Percentiles rank a stretch among this genome's conserved stretches.
These are phyloP conservation scores for Cryptotis parvus DNA, from an alignment of 2,113 vertebrate genomes.

Conservation along the genomic window DNA sequence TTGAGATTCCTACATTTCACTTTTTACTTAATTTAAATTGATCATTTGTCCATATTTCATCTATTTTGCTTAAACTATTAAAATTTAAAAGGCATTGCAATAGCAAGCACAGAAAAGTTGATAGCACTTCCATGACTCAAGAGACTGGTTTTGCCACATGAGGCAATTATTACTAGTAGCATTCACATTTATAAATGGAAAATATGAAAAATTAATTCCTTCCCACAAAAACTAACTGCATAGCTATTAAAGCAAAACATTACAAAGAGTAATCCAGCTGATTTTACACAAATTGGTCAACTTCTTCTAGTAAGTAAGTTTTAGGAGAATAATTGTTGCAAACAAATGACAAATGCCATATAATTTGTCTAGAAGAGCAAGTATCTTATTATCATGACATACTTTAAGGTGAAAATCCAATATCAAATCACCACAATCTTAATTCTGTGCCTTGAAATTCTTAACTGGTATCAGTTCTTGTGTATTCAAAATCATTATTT, in stretches of 20 bases:
- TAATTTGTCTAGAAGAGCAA: slow-evolving; percentile 15
- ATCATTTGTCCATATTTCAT: neutral
- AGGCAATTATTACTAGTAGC: too few species aligned
- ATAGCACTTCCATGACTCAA: neutral
- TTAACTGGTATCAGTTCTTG: neutral
- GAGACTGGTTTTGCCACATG: too few species aligned
- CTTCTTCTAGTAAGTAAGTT: neutral
- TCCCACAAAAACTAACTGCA: too few species aligned
- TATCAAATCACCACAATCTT: slow-evolving; percentile 1
- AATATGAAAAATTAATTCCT: too few species aligned
- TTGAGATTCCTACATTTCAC: neutral
- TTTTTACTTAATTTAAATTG: neutral
- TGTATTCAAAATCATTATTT: neutral
- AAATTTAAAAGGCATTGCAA: neutral
- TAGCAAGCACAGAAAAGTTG: neutral
- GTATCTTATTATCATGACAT: slow-evolving; percentile 28
- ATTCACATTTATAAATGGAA: too few species aligned
- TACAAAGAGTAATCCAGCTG: neutral
- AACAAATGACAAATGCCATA: neutral
- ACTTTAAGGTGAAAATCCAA: slow-evolving; percentile 41
- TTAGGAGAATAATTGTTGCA: neutral
- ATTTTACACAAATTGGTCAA: neutral
- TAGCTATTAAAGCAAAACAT: neutral
- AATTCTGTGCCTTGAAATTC: slow-evolving; percentile 39
- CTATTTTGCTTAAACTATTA: neutral